Evolutionary conservation across 2,113 vertebrate genomes (phyloP), one percentile per base, ranked within the genome.

Genomic region (Neotoma lepida): DNA sequence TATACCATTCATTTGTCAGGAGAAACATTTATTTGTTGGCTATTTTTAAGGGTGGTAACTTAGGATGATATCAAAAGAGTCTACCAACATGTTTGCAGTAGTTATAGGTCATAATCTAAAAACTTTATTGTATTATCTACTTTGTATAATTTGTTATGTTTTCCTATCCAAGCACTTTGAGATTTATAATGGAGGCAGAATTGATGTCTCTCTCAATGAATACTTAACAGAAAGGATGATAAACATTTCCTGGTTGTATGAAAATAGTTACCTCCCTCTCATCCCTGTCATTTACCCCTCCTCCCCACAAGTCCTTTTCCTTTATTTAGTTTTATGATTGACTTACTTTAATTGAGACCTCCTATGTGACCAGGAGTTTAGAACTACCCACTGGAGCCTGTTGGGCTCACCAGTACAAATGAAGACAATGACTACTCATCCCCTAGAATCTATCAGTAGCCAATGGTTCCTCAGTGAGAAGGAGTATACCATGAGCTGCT

Each of bases 101-200:
- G 1, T 20, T 49, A 80, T 54, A 64, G 80, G 68, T 49, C 18
- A 68, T 30, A 41, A 41, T 41, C 10, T 56, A 51, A 77, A 84
- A 56, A 24, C 26, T 13, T 73, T 33, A 28, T 80, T n/a, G 1
- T 89, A 20, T 68, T 92, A 73, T 15, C 26, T 85, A 82, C 18
- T 39, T 39, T 58, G 1, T 56, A 15, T 3, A 35, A 18, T 54
- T 68, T 20, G 6, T 74, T 56, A 13, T 78, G 2, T 64, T 64
- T 93, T 22, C 28, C 44, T n/a, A 44, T 9, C 68, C 56, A 93
- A 81, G 15, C 8, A 90, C 58, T 94, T 88, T 66, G 58, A 94
- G 35, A 89, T 77, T 33, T 86, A 64, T 87, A 28, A 28, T n/a
- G 20, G 73, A 66, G 13, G 2, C 22, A 13, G 41, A 66, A 28